Evolutionary conservation across 2,888 invertebrate genomes (phyloP).

Genomic region (Agonopterix subpropinquella): DNA sequence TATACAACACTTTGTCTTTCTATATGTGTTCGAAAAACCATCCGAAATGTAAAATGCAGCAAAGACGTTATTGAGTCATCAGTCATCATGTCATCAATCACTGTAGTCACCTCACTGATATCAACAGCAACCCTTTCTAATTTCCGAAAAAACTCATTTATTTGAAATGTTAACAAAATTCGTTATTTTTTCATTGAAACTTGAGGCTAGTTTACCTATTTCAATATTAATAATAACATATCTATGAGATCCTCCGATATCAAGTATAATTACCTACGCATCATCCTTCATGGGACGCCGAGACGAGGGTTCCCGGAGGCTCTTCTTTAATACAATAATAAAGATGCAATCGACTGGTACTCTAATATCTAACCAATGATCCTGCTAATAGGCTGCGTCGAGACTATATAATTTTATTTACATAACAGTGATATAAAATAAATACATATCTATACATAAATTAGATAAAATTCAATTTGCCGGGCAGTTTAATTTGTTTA

Average conservation of each 20-base stretch:
- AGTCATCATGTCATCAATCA: too few relatives aligned
- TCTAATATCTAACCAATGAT: conserved; percentile 1
- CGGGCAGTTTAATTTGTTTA: not conserved
- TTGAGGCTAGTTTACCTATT: not conserved
- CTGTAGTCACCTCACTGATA: too few relatives aligned
- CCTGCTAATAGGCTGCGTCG: not conserved
- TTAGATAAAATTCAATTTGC: not conserved
- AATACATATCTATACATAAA: not conserved
- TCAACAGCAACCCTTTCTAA: too few relatives aligned
- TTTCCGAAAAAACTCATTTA: too few relatives aligned
- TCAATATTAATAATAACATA: not conserved
- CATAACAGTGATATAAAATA: not conserved
- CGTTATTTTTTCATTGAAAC: not conserved
- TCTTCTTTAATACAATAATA: conserved; percentile 3
- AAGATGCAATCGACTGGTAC: conserved; percentile 7
- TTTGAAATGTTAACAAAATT: too few relatives aligned
- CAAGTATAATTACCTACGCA: conserved; percentile 4
- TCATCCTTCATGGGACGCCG: not conserved
- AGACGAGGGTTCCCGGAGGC: conserved; percentile 3
- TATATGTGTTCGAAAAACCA: too few relatives aligned
- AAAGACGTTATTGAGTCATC: too few relatives aligned
- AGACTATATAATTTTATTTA: not conserved
- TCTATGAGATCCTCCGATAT: not conserved
- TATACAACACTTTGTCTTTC: too few relatives aligned
- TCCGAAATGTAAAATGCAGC: too few relatives aligned